These are phyloP conservation scores for Apogon talboti DNA, from an alignment of 2,797 vertebrate species.

Conservation along the genomic window DNA sequence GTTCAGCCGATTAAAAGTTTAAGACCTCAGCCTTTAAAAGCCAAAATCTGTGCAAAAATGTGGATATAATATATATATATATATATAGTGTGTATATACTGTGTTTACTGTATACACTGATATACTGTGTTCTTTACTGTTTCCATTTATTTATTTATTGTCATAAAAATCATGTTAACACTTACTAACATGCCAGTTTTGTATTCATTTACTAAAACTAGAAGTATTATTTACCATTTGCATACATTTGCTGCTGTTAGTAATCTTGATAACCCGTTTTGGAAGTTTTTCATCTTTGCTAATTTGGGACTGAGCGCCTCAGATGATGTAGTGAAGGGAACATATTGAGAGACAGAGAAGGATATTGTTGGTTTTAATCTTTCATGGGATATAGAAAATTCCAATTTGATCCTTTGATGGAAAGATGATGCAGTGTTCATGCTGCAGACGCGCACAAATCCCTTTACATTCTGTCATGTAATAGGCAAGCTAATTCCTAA, in stretches of 20 bases:
- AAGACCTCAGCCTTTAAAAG: too few relatives aligned
- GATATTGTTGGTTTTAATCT: constrained; percentile 14
- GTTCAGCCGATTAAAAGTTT: too few relatives aligned
- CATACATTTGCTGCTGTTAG: neutral
- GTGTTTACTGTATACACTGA: too few relatives aligned
- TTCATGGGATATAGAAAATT: constrained; percentile 7
- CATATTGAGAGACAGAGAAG: constrained; percentile 8
- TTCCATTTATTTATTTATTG: too few relatives aligned
- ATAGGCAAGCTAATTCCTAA: constrained; percentile 10
- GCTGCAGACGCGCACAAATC: constrained; percentile 4
- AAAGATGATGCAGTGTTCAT: constrained; percentile 10
- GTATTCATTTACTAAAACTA: too few relatives aligned
- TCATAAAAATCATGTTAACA: too few relatives aligned
- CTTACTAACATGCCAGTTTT: too few relatives aligned
- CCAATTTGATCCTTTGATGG: constrained; percentile 21
- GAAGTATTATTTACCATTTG: too few relatives aligned
- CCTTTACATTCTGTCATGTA: neutral
- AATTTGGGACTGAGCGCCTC: neutral
- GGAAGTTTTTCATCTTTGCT: constrained; percentile 16
- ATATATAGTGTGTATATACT: too few relatives aligned
- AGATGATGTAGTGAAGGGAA: constrained; percentile 1
- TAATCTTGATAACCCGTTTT: neutral
- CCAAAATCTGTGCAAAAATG: too few relatives aligned
- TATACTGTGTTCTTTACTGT: too few relatives aligned
- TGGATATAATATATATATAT: too few relatives aligned